These are phyloP conservation scores for Ridgeia piscesae DNA, from an alignment of 1,140 invertebrate species.

Conservation along the genomic window DNA sequence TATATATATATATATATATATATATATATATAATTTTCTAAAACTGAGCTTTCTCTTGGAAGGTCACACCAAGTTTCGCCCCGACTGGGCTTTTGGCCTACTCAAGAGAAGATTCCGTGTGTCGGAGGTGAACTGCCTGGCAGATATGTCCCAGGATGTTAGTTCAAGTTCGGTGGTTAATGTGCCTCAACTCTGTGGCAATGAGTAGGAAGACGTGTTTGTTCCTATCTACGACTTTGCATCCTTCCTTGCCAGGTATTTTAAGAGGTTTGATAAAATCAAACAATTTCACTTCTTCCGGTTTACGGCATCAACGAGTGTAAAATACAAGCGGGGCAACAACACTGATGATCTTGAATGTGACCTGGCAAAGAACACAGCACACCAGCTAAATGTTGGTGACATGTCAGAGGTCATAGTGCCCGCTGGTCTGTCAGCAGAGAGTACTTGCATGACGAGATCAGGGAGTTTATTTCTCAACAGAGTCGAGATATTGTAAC, in stretches of 20 bases:
- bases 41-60: constrained; percentile 35
- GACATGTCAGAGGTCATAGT: constrained; percentile 14
- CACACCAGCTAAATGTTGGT: background rate
- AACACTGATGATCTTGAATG: constrained; percentile 7
- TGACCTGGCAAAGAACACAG: constrained; percentile 15
- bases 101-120: constrained; percentile 32
- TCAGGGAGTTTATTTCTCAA: constrained; percentile 23
- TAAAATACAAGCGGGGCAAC: constrained; percentile 7
- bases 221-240: constrained; percentile 34
- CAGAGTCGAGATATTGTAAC: constrained; percentile 17
- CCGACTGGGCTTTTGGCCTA: constrained; percentile 40
- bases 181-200: constrained; percentile 12
- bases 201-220: constrained; percentile 26
- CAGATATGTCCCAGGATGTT: constrained; percentile 25
- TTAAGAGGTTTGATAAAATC: constrained; percentile 32
- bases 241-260: constrained; percentile 28
- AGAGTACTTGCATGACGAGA: constrained; percentile 24
- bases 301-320: constrained; percentile 21
- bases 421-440: constrained; percentile 19
- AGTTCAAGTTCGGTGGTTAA: background rate
- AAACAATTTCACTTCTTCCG: constrained; percentile 29
- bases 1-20: too few species aligned
- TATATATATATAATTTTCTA: too few species aligned
- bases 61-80: too few species aligned
- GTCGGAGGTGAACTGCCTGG: background rate